Conservation (phyloP, 2,888 invertebrate genomes). For the Ophioninae sp. region DNA sequence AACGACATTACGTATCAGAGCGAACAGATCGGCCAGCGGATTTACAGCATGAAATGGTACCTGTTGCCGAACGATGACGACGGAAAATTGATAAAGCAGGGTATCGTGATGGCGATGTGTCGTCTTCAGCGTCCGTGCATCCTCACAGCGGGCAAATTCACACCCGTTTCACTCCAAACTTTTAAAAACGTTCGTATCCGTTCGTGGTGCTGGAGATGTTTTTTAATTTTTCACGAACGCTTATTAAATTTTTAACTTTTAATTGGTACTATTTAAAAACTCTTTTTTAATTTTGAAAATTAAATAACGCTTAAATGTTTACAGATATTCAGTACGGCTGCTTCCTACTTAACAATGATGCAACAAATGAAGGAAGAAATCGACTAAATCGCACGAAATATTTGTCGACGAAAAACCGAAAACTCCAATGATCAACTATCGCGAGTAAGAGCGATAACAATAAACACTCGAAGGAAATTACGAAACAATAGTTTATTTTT, state of each 20-base stretch:
- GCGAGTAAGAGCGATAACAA: too few species aligned
- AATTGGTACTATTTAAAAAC: too few species aligned
- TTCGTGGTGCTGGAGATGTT: background rate
- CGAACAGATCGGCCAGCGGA: constrained; percentile 59
- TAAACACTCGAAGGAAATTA: too few species aligned
- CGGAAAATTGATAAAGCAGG: constrained; percentile 63
- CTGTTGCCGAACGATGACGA: constrained; percentile 61
- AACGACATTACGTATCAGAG: constrained; percentile 69
- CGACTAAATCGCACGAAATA: background rate
- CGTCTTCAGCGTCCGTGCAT: constrained; percentile 66
- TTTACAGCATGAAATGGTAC: constrained; percentile 69
- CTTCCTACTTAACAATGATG: background rate
- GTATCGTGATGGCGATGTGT: constrained; percentile 65
- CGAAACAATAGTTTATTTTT: too few species aligned
- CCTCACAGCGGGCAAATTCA: constrained; percentile 70
- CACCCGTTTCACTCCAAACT: constrained; percentile 68
- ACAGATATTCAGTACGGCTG: background rate
- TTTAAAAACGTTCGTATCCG: constrained; percentile 66
- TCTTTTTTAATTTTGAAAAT: background rate
- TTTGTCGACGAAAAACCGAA: background rate
- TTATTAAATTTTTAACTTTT: background rate
- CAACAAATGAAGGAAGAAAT: background rate
- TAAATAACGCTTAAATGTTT: background rate
- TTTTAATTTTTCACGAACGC: background rate
- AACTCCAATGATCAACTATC: too few species aligned